Conservation (phyloP, 2,797 vertebrate species). For the Hipposideros larvatus region DNA sequence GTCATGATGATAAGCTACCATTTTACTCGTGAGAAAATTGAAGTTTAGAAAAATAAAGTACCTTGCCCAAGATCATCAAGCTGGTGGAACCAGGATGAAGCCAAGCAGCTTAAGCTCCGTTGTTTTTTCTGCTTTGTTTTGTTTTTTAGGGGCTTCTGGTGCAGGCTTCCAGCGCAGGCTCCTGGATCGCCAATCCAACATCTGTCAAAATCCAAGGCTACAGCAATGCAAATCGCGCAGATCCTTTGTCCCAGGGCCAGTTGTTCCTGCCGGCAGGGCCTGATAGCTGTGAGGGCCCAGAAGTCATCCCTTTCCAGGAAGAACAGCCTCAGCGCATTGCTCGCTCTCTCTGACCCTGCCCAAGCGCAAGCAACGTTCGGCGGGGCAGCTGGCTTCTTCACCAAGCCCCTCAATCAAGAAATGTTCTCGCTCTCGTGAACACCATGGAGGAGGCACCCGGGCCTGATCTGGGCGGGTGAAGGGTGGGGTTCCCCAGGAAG, state of each 20-base stretch:
- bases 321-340: not conserved
- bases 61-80: not conserved
- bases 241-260: not conserved
- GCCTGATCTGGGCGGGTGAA: too few species aligned
- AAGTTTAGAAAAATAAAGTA: not conserved
- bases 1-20: not conserved
- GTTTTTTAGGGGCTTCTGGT: too few species aligned
- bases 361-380: not conserved
- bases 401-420: not conserved
- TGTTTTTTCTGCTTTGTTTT: too few species aligned
- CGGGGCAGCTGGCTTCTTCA: not conserved
- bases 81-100: not conserved
- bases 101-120: not conserved
- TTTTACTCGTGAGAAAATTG: not conserved
- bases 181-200: not conserved
- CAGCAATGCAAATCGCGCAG: accelerated
- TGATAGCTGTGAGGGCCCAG: not conserved
- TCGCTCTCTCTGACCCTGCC: not conserved
- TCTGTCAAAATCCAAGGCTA: not conserved
- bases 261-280: not conserved
- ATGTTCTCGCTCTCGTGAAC: not conserved
- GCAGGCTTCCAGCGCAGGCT: accelerated
- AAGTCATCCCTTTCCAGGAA: not conserved
- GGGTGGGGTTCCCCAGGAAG: not conserved
- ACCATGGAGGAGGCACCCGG: accelerated